These are phyloP conservation scores for Peromyscus californicus DNA, from an alignment of 2,113 vertebrate genomes.

Conservation along the genomic window DNA sequence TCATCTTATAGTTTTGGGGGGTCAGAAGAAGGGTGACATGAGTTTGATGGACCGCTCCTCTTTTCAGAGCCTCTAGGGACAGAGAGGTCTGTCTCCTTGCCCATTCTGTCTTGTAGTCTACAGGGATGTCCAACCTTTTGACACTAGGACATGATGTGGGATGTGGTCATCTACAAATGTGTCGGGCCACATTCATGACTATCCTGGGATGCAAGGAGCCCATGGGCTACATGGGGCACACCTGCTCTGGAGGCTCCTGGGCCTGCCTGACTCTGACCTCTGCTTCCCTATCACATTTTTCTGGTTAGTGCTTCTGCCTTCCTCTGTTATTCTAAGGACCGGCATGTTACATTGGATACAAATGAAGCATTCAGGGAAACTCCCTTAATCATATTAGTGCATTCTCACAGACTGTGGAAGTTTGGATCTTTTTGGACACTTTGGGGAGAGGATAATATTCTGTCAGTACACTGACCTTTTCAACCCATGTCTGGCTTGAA, in stretches of 20 bases:
- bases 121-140: neutral
- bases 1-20: neutral
- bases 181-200: neutral
- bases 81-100: neutral
- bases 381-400: neutral
- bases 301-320: neutral
- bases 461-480: neutral
- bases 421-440: neutral
- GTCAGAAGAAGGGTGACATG: neutral
- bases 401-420: neutral
- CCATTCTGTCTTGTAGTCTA: neutral
- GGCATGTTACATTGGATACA: neutral
- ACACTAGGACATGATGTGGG: neutral
- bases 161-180: neutral
- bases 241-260: neutral
- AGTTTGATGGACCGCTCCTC: neutral
- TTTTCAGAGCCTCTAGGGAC: neutral
- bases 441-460: neutral
- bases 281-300: neutral
- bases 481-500: neutral
- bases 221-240: neutral
- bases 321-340: neutral
- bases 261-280: neutral
- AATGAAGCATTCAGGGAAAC: neutral
- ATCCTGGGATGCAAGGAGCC: neutral